Evolutionary conservation across 1,140 invertebrate species (phyloP).

Genomic region (Mesaphorura yosii): DNA sequence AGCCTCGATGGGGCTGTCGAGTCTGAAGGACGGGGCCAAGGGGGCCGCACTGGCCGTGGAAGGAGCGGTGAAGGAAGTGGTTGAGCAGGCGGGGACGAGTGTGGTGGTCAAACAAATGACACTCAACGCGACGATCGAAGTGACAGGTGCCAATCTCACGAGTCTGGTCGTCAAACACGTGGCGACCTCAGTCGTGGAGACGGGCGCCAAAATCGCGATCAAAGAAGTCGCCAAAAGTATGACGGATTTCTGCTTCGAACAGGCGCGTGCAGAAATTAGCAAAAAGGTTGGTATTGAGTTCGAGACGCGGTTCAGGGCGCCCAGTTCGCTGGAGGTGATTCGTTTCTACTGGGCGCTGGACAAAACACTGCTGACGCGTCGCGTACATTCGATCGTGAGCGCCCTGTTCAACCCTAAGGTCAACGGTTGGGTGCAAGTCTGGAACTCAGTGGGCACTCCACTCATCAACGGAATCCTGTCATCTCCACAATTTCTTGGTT

Average conservation of each 20-base stretch:
- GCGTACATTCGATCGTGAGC: neutral
- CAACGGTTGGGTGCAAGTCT: neutral
- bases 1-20: slow-evolving; percentile 5
- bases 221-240: neutral
- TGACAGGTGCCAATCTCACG: slow-evolving; percentile 1
- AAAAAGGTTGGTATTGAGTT: neutral
- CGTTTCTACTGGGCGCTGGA: neutral
- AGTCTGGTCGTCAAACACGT: slow-evolving; percentile 13
- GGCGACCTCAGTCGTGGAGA: neutral
- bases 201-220: neutral
- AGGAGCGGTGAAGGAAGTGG: neutral
- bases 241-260: neutral
- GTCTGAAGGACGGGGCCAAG: slow-evolving; percentile 11
- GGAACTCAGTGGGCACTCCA: slow-evolving; percentile 7
- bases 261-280: neutral
- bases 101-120: neutral
- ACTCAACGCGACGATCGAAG: neutral
- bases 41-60: neutral
- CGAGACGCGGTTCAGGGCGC: neutral
- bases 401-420: neutral
- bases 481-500: neutral
- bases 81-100: slow-evolving; percentile 1
- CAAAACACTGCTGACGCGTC: neutral
- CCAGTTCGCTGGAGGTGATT: neutral
- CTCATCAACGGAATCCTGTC: slow-evolving; percentile 5